Percentiles rank a stretch among this genome's conserved stretches.
Evolutionary conservation across 2,888 invertebrate genomes (phyloP).

Genomic region (Mimachlamys varia): DNA sequence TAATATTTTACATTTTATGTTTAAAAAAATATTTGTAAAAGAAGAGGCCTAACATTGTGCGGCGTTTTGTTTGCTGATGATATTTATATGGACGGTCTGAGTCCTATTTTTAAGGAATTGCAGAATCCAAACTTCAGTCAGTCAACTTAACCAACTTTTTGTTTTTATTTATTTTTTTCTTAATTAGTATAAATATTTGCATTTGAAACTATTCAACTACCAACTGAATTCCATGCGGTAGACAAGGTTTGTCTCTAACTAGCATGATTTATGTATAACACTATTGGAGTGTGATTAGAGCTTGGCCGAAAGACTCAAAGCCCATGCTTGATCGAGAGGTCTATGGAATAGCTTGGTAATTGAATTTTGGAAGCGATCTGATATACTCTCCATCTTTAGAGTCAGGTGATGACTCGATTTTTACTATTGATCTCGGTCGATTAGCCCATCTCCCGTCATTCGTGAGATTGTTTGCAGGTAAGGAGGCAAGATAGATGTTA

Average conservation of each 20-base stretch:
- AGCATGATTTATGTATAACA: background rate
- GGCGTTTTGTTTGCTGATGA: background rate
- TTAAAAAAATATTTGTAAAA: background rate
- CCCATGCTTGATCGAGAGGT: background rate
- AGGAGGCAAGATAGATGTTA: background rate
- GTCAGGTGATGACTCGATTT: slow-evolving; percentile 9
- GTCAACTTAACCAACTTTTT: too few species aligned
- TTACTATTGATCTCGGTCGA: slow-evolving; percentile 3
- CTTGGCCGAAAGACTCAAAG: background rate
- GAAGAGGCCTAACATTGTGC: background rate
- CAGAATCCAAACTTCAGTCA: background rate
- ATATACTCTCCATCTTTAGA: background rate
- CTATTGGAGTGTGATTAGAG: background rate
- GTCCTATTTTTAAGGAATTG: background rate
- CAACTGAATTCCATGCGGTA: background rate
- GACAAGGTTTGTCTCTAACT: background rate
- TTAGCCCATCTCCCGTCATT: background rate
- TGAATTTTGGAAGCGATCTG: slow-evolving; percentile 16
- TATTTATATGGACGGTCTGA: background rate
- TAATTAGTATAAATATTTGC: background rate
- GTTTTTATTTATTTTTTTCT: background rate
- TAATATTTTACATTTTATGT: slow-evolving; percentile 13
- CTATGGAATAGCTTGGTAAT: background rate
- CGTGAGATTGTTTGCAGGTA: slow-evolving; percentile 10
- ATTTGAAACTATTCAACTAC: background rate